These are phyloP conservation scores for Varanus salvator DNA, from an alignment of 2,113 vertebrate genomes.

Conservation along the genomic window DNA sequence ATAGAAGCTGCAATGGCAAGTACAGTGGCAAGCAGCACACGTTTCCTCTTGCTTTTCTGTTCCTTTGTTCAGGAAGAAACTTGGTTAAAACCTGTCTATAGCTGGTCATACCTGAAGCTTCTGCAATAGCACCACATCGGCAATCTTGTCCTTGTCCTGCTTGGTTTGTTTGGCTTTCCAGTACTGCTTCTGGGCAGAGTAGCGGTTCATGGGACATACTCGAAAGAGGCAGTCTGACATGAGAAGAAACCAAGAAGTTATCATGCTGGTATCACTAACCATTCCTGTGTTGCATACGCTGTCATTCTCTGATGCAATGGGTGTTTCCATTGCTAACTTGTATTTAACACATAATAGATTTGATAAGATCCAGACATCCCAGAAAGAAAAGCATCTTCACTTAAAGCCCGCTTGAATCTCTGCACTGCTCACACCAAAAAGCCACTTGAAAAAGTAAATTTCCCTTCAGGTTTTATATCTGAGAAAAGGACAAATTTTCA, in stretches of 20 bases:
- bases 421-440: neutral
- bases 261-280: neutral
- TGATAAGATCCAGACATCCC: neutral
- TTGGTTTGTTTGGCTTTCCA: slow-evolving; percentile 99
- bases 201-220: slow-evolving; percentile 97
- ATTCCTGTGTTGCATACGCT: neutral
- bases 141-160: slow-evolving; percentile 97
- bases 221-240: slow-evolving; percentile 94
- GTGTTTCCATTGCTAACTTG: neutral
- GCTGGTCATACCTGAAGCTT: slow-evolving; percentile 88
- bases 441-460: neutral
- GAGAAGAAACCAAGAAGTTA: neutral
- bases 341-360: neutral
- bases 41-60: neutral
- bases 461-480: neutral
- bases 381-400: neutral
- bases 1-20: neutral
- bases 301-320: neutral
- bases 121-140: slow-evolving; percentile 91
- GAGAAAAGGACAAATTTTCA: neutral
- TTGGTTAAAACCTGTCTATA: neutral
- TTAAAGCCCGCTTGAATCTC: neutral
- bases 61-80: neutral
- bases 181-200: slow-evolving; percentile 98
- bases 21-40: neutral